A percentile compares a stretch with the other conserved stretches of the same genome.
phyloP scores from a whole-genome alignment of 2,113 vertebrate genomes.

The Tragelaphus scriptus region DNA sequence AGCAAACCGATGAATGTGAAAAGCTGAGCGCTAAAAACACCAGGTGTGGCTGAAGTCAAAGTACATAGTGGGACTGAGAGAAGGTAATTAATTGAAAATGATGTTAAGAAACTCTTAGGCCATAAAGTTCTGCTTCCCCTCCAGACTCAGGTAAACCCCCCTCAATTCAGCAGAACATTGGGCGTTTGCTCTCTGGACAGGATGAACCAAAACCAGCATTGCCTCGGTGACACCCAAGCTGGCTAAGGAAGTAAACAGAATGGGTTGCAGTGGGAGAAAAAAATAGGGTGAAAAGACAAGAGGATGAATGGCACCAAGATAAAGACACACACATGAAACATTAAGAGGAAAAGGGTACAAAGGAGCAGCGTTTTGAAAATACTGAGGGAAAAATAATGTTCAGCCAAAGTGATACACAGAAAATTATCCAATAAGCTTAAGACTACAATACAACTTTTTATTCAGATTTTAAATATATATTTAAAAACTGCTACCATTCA shows the following conservation, averaged over 20 bases:
- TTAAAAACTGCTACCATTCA: neutral
- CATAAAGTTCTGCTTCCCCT: neutral
- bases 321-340: neutral
- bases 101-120: neutral
- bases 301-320: neutral
- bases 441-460: neutral
- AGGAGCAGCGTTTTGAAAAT: neutral
- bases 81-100: neutral
- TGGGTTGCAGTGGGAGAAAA: neutral
- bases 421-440: neutral
- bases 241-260: neutral
- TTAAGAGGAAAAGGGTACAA: neutral
- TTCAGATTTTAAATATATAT: neutral
- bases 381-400: neutral
- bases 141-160: neutral
- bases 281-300: neutral
- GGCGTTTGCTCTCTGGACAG: neutral
- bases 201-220: neutral
- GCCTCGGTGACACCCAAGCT: neutral
- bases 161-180: neutral
- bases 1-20: neutral
- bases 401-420: neutral
- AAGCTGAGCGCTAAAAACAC: neutral
- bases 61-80: neutral
- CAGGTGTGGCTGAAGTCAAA: neutral